A percentile compares a stretch with the other conserved stretches of the same genome.
phyloP scores from a whole-genome alignment of 2,113 vertebrate species.

The Puffinus mauretanicus region DNA sequence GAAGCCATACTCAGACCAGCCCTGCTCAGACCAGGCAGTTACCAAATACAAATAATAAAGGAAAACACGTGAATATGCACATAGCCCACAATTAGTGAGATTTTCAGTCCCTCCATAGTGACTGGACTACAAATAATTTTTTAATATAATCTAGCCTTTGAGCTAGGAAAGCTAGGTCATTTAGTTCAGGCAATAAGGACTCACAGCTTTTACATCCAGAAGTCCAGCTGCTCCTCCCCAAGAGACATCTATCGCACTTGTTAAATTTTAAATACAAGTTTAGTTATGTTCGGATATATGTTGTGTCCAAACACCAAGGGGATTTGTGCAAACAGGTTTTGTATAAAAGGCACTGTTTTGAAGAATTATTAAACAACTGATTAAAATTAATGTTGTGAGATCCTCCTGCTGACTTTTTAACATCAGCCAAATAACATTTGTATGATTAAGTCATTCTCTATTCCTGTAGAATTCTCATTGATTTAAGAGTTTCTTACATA shows the following conservation, averaged over 20 bases:
- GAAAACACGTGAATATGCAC: background rate
- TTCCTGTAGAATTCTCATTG: background rate
- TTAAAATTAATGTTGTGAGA: slow-evolving; percentile 15
- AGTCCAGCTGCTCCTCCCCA: background rate
- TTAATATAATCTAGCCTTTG: slow-evolving; percentile 18
- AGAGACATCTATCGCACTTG: background rate
- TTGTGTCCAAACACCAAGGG: background rate
- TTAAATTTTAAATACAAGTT: slow-evolving; percentile 15
- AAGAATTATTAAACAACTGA: slow-evolving; percentile 20
- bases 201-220: background rate
- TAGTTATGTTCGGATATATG: background rate
- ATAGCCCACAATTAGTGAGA: background rate
- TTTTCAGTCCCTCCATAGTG: background rate
- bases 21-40: background rate
- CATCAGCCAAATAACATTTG: background rate
- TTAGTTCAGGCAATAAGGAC: background rate
- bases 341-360: background rate
- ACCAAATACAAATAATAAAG: background rate
- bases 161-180: background rate
- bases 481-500: background rate
- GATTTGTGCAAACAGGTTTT: slow-evolving; percentile 16
- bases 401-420: slow-evolving; percentile 22
- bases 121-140: background rate
- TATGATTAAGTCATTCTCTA: background rate
- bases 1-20: background rate